These are phyloP conservation scores for Achlya flavicornis DNA, from an alignment of 2,888 invertebrate genomes.

Conservation along the genomic window DNA sequence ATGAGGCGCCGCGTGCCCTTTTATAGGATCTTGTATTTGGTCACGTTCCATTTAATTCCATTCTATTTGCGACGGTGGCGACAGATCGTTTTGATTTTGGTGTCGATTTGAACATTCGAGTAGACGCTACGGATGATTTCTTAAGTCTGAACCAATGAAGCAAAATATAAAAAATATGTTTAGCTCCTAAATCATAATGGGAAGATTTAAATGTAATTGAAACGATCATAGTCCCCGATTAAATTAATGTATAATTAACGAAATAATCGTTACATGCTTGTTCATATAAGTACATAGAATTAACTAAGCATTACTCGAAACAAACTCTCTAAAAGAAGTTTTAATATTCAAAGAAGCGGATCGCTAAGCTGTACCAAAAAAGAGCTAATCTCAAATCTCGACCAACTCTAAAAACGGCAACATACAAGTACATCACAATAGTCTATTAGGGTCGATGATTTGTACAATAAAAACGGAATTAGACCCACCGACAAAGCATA, in stretches of 20 bases:
- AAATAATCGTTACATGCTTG: too few relatives aligned
- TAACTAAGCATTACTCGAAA: background rate
- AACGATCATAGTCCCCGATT: too few relatives aligned
- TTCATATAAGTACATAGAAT: background rate
- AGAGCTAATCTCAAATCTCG: slow-evolving; percentile 11
- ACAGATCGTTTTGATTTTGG: background rate
- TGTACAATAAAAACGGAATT: slow-evolving; percentile 26
- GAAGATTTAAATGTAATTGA: background rate
- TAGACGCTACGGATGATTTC: background rate
- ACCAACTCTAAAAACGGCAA: slow-evolving; percentile 3
- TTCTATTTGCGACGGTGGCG: background rate
- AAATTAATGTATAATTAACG: background rate
- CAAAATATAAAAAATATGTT: background rate
- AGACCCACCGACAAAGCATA: slow-evolving; percentile 17
- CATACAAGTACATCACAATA: slow-evolving; percentile 13
- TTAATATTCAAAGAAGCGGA: slow-evolving; percentile 2
- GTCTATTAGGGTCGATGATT: slow-evolving; percentile 22
- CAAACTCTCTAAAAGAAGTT: background rate
- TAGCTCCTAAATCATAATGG: background rate
- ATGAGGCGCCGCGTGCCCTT: slow-evolving; percentile 9
- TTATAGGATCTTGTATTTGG: slow-evolving; percentile 1
- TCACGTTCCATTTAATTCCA: slow-evolving; percentile 1
- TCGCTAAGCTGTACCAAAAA: background rate
- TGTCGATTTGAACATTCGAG: background rate
- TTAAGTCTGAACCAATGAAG: background rate